phyloP scores from a whole-genome alignment of 2,113 vertebrate species.

The Tringa solitaria region DNA sequence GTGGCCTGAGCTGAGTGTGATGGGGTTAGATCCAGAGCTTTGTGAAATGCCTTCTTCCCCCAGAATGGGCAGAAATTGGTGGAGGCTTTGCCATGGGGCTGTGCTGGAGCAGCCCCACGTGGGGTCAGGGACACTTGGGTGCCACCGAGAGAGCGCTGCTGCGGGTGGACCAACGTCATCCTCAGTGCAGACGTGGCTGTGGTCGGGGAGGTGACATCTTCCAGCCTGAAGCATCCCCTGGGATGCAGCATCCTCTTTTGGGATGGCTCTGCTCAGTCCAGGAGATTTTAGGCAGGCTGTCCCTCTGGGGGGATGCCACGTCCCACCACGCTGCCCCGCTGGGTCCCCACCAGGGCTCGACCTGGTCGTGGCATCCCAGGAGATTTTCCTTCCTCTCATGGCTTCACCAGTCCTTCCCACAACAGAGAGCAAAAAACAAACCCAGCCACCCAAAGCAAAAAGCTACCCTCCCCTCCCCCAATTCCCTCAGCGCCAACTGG shows the following conservation, averaged over 20 bases:
- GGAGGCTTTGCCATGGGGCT: neutral
- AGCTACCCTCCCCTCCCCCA: neutral
- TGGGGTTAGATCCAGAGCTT: fast-evolving
- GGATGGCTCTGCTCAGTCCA: fast-evolving
- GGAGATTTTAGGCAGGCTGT: neutral
- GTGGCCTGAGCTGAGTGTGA: neutral
- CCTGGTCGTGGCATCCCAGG: fast-evolving
- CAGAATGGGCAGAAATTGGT: neutral
- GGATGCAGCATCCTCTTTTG: neutral
- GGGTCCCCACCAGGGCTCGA: fast-evolving
- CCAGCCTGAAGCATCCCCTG: neutral
- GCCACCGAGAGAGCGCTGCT: neutral
- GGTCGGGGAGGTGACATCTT: neutral
- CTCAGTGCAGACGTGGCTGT: fast-evolving
- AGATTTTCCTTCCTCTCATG: neutral
- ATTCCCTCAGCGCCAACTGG: fast-evolving
- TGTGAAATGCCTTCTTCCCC: fast-evolving
- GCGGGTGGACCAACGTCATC: neutral
- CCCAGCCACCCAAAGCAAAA: neutral
- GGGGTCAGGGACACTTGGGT: neutral
- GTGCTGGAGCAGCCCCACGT: fast-evolving
- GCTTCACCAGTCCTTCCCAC: neutral
- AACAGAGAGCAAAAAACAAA: neutral
- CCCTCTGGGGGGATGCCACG: fast-evolving
- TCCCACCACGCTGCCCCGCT: fast-evolving